Evolutionary conservation across 2,797 vertebrate species (phyloP).

Genomic region (Melanotaenia nigrans): DNA sequence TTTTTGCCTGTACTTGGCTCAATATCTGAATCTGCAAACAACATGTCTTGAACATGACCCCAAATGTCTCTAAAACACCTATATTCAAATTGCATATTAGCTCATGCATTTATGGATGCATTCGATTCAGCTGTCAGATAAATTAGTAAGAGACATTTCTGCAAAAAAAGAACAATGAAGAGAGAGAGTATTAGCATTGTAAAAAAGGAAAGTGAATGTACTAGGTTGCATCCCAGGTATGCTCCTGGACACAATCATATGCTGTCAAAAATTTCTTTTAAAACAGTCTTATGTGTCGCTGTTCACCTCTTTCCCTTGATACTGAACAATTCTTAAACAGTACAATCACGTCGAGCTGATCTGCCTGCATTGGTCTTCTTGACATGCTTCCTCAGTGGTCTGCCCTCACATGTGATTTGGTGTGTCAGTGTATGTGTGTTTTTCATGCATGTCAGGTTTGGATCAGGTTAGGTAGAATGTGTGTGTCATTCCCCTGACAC

Average conservation of each 20-base stretch:
- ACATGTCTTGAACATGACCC: not conserved
- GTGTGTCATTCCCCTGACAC: conserved; percentile 53
- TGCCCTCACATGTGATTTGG: conserved; percentile 36
- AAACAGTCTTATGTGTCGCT: conserved; percentile 27
- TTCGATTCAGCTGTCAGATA: not conserved
- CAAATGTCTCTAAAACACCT: not conserved
- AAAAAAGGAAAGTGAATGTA: not conserved
- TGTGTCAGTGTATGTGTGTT: conserved; percentile 27
- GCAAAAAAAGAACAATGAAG: no score
- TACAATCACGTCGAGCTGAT: conserved; percentile 40
- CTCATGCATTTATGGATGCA: not conserved
- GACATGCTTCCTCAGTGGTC: conserved; percentile 53
- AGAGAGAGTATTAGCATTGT: no score
- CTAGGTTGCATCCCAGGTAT: not conserved
- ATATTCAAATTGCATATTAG: not conserved
- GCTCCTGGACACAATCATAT: conserved; percentile 5
- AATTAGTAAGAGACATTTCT: not conserved
- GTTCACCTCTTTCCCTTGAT: conserved; percentile 28
- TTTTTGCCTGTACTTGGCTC: not conserved
- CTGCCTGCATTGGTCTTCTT: conserved; percentile 49
- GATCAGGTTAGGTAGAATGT: conserved; percentile 28
- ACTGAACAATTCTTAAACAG: conserved; percentile 43
- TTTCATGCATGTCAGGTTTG: conserved; percentile 51
- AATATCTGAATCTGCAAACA: not conserved
- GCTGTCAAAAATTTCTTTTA: conserved; percentile 9